Base-by-base conservation (phyloP, 2,113 vertebrate genomes). In the Ramphastos sulfuratus region DNA sequence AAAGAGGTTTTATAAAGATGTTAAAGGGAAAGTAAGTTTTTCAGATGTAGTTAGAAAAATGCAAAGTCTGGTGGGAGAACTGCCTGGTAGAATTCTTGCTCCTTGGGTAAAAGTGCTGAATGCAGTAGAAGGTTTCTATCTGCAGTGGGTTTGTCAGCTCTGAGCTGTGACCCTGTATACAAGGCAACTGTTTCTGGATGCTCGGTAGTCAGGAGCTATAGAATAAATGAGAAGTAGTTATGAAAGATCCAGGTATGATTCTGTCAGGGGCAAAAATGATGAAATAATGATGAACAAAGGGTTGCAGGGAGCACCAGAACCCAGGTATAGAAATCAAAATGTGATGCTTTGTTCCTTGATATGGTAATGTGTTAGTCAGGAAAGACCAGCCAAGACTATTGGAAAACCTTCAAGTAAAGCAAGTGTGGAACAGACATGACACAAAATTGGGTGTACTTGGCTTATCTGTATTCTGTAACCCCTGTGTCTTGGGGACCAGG, bases 141-240 rank as follows among this genome's bases (percentile, higher is more conserved):
- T 87, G 82, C 48, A 4, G 82, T 10, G 4, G 74, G 50, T 93
- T 69, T 74, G 78, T 89, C 4, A 0, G 55, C 66, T 82, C 81
- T 15, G 16, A 90, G 66, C 91, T 87, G 63, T 95, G 89, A 94
- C 90, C 77, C 66, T 86, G 95, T 96, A 93, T 92, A 92, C 94
- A 96, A 95, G 92, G 92, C 92, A 96, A 93, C 93, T 85, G 70
- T 78, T 90, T 72, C 85, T 61, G 79, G 37, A 30, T 92, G 65
- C 86, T 90, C 10, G 72, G 28, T 89, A 78, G 58, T 78, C 58
- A 90, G 88, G 50, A 84, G 60, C 77, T 90, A 28, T 80, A 84
- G 63, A 84, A 84, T 88, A 79, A 90, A 76, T 70, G 85, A 73
- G 59, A 90, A 21, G 59, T 21, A 84, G 77, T 55, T 94, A 70